A percentile compares a stretch with the other conserved stretches of the same genome.
phyloP scores from a whole-genome alignment of 1,140 invertebrate species.

The Sogatella furcifera region DNA sequence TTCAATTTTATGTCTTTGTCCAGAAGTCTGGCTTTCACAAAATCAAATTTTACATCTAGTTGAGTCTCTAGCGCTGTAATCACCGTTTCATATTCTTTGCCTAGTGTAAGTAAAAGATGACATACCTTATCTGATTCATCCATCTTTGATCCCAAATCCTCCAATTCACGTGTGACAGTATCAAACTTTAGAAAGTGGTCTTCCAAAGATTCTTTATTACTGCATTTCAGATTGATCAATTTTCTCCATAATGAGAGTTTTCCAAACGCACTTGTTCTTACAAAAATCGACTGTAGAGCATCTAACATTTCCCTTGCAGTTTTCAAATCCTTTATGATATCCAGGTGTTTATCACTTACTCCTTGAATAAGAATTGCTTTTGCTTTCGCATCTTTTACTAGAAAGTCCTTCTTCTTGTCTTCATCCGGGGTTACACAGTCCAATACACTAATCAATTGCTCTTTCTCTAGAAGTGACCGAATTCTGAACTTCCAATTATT shows the following conservation, averaged over 20 bases:
- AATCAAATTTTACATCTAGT: background rate
- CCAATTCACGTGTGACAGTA: background rate
- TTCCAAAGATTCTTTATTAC: background rate
- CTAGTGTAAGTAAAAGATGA: background rate
- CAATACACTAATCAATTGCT: background rate
- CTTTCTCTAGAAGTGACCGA: background rate
- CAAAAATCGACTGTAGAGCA: background rate
- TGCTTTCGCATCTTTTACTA: background rate
- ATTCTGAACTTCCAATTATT: slow-evolving; percentile 5
- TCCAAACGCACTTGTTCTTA: background rate
- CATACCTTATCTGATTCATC: background rate
- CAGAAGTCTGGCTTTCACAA: background rate
- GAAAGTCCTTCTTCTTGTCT: background rate
- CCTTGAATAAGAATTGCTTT: background rate
- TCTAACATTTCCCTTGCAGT: background rate
- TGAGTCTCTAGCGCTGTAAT: background rate
- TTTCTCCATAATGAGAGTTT: background rate
- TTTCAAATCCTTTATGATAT: background rate
- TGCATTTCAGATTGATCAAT: background rate
- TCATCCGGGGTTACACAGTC: background rate
- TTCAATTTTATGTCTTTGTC: background rate
- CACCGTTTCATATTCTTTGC: background rate
- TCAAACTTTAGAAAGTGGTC: background rate
- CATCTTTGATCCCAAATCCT: background rate
- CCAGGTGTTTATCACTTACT: slow-evolving; percentile 1